Percentiles rank a stretch among this genome's conserved stretches.
These are phyloP conservation scores for Tinea semifulvella DNA, from an alignment of 2,888 invertebrate species.

Conservation along the genomic window DNA sequence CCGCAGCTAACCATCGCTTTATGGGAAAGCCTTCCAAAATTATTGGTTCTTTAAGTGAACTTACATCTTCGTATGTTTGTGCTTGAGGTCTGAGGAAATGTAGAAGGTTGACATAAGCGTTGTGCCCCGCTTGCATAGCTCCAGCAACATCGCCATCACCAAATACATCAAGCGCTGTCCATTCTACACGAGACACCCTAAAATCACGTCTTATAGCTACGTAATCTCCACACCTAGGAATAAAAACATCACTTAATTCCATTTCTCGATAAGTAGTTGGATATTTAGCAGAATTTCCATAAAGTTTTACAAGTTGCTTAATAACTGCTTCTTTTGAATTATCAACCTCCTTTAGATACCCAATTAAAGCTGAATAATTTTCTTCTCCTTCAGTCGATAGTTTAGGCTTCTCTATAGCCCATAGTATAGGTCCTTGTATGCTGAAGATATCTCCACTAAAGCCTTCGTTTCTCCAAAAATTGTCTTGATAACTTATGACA, in stretches of 20 bases:
- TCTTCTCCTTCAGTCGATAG: conserved; percentile 36
- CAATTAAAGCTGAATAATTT: conserved; percentile 35
- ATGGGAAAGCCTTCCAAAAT: conserved; percentile 27
- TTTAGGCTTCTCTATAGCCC: conserved; percentile 50
- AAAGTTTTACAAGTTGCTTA: conserved; percentile 43
- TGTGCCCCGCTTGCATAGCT: conserved; percentile 51
- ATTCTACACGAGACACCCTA: conserved; percentile 33
- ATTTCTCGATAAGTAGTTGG: conserved; percentile 42
- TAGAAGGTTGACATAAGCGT: conserved; percentile 42
- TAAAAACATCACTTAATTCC: conserved; percentile 37
- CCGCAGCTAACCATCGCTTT: conserved; percentile 26
- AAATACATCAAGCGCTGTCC: conserved; percentile 53
- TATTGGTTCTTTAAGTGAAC: conserved; percentile 29
- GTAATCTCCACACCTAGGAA: conserved; percentile 51
- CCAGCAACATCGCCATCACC: conserved; percentile 51
- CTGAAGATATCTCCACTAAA: conserved; percentile 57
- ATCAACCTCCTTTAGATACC: conserved; percentile 31
- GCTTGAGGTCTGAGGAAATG: conserved; percentile 50
- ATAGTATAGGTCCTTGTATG: conserved; percentile 50
- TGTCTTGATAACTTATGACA: conserved; percentile 39
- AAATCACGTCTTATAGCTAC: conserved; percentile 32
- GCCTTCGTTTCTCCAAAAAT: conserved; percentile 45
- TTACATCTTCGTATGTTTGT: conserved; percentile 41
- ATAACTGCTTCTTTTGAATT: conserved; percentile 36
- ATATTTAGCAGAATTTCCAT: conserved; percentile 38